Evolutionary conservation across 2,113 vertebrate species (phyloP), one percentile per base, ranked within the genome.

Genomic region (Platichthys stellatus): DNA sequence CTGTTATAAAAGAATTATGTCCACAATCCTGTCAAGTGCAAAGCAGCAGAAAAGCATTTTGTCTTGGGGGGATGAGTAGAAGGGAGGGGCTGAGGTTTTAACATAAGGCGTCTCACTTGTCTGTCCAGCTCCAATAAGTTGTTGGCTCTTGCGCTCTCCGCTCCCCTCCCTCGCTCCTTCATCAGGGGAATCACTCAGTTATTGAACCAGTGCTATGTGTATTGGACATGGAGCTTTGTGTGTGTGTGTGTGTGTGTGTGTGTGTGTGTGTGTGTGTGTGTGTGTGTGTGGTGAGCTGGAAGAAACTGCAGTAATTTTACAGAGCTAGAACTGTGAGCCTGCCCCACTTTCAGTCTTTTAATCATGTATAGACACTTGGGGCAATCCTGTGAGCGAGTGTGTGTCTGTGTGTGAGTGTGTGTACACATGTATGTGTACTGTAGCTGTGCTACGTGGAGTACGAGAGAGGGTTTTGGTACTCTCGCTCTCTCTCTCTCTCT

Each of bases 271-370:
- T 24, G 20, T 51, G 64, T 74, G 47, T 47, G 49, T 9, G 54
- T 35, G 68, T 65, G 49, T 23, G 24, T 8, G 49, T 67, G 76
- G 43, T 83, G 70, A 57, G 63, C 63, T 85, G 54, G 82, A 76
- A 77, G 77, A 63, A 80, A 62, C 71, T 79, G 81, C 85, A 75
- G 78, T 74, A 59, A 81, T 88, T 88, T 83, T 76, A 79, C 70
- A 73, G 64, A 82, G 89, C 81, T 83, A 80, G 76, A 73, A 82
- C 77, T 83, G 76, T 83, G 83, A n/a, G 61, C 71, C 84, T 92
- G 91, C 76, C 90, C 92, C 89, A 93, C 89, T 93, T 92, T 90
- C 66, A 76, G 74, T 81, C 89, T 89, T 90, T 92, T 90, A 88
- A 92, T 93, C 87, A 92, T 90, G 90, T 75, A 92, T 89, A 90